Evolutionary conservation across 2,113 vertebrate genomes (phyloP).

Genomic region (Phaethornis superciliosus): DNA sequence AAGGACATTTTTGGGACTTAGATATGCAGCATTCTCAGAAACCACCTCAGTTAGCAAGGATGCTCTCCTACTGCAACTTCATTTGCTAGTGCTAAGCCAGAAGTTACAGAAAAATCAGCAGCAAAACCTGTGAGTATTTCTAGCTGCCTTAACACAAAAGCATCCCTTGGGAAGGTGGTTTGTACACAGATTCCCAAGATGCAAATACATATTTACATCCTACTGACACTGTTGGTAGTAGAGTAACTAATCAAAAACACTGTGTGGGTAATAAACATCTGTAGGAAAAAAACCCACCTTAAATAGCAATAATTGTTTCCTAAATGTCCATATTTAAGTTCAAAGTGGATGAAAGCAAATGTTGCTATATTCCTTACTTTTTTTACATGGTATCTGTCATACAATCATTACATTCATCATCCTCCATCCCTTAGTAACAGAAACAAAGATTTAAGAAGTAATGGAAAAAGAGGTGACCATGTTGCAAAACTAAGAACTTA

Average conservation of each 20-base stretch:
- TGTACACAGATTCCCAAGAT: neutral
- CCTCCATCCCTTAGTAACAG: neutral
- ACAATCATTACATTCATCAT: neutral
- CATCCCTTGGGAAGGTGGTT: neutral
- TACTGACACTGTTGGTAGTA: neutral
- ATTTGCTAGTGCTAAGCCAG: neutral
- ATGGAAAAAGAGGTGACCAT: neutral
- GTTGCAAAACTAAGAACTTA: neutral
- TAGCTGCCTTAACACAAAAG: neutral
- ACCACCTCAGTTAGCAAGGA: neutral
- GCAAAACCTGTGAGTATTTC: neutral
- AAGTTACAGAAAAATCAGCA: conserved; percentile 12
- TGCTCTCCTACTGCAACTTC: neutral
- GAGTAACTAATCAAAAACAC: neutral
- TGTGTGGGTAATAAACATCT: neutral
- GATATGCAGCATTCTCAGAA: neutral
- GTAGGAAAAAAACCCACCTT: neutral
- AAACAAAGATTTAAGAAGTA: neutral
- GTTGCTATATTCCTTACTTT: neutral
- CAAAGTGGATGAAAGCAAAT: neutral
- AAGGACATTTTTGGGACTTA: neutral
- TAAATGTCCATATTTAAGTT: neutral
- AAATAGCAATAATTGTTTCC: neutral
- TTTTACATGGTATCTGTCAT: neutral
- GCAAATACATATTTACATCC: neutral